Evolutionary conservation across 1,140 invertebrate species (phyloP).

Genomic region (Atta colombica): DNA sequence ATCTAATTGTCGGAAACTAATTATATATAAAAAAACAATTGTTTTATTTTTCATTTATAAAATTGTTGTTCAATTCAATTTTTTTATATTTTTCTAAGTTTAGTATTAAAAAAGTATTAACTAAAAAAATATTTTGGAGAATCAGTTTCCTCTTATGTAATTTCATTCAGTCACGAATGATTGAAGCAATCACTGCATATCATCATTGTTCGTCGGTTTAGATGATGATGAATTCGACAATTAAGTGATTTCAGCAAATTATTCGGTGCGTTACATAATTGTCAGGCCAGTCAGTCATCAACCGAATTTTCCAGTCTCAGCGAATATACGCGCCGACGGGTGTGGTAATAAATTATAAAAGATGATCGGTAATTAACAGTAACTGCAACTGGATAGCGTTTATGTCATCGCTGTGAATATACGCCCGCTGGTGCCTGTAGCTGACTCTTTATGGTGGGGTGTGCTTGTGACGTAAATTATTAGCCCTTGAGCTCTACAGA

Average conservation of each 20-base stretch:
- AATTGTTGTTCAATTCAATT: background rate
- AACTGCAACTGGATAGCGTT: constrained; percentile 76
- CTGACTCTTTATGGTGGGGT: constrained; percentile 85
- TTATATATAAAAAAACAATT: background rate
- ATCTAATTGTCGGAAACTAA: background rate
- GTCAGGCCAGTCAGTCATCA: constrained; percentile 72
- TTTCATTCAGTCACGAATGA: background rate
- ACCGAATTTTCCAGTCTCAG: constrained; percentile 33
- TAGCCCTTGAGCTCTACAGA: constrained; percentile 79
- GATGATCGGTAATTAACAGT: constrained; percentile 79
- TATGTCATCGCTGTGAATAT: constrained; percentile 71
- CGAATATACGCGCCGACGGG: constrained; percentile 41
- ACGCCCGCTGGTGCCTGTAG: constrained; percentile 74
- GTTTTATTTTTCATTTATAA: background rate
- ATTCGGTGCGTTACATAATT: constrained; percentile 73
- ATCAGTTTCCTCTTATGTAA: background rate
- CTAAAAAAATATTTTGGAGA: background rate
- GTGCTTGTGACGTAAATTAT: constrained; percentile 86
- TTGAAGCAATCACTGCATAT: background rate
- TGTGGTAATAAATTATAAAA: constrained; percentile 75
- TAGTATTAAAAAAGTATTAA: too few species aligned
- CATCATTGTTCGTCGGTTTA: constrained; percentile 5
- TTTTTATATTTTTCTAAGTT: background rate
- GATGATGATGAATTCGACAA: constrained; percentile 45
- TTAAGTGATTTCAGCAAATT: constrained; percentile 52